These are phyloP conservation scores for Ctenochaetus hawaiiensis DNA, from an alignment of 2,797 vertebrate genomes.

Conservation along the genomic window DNA sequence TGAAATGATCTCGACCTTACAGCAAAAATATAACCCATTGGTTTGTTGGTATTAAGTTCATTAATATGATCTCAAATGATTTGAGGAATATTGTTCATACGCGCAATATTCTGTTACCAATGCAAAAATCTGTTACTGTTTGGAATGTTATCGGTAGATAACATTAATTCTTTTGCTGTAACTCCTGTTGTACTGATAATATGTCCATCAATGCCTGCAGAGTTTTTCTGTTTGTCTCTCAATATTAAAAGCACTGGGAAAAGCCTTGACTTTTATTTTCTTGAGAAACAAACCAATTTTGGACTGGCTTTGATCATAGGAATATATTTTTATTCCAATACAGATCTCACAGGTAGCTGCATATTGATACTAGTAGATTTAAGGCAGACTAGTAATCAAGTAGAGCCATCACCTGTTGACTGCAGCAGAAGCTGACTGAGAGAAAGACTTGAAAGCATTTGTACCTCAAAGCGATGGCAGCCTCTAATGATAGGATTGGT, in stretches of 20 bases:
- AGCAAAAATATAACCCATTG: background rate
- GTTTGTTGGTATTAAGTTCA: background rate
- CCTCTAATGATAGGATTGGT: slow-evolving; percentile 80
- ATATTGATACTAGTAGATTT: slow-evolving; percentile 65
- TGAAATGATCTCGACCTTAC: slow-evolving; percentile 2
- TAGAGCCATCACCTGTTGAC: slow-evolving; percentile 81
- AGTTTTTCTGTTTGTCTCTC: slow-evolving; percentile 26
- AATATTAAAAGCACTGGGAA: slow-evolving; percentile 35
- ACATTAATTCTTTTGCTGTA: slow-evolving; percentile 14
- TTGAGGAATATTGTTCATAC: slow-evolving; percentile 4
- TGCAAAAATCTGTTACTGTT: background rate
- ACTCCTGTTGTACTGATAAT: background rate
- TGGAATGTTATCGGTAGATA: slow-evolving; percentile 15
- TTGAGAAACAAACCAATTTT: slow-evolving; percentile 48
- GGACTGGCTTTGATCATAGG: slow-evolving; percentile 49
- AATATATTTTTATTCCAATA: slow-evolving; percentile 50
- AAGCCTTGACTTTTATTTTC: slow-evolving; percentile 38
- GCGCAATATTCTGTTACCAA: background rate
- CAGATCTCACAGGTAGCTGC: slow-evolving; percentile 57
- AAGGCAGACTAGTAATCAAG: slow-evolving; percentile 68
- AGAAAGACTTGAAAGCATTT: slow-evolving; percentile 77
- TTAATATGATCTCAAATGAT: background rate
- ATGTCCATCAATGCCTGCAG: slow-evolving; percentile 5
- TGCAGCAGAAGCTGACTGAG: slow-evolving; percentile 52
- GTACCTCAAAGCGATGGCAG: slow-evolving; percentile 77